phyloP scores from a whole-genome alignment of 2,888 invertebrate species.

The Acholoe squamosa region DNA sequence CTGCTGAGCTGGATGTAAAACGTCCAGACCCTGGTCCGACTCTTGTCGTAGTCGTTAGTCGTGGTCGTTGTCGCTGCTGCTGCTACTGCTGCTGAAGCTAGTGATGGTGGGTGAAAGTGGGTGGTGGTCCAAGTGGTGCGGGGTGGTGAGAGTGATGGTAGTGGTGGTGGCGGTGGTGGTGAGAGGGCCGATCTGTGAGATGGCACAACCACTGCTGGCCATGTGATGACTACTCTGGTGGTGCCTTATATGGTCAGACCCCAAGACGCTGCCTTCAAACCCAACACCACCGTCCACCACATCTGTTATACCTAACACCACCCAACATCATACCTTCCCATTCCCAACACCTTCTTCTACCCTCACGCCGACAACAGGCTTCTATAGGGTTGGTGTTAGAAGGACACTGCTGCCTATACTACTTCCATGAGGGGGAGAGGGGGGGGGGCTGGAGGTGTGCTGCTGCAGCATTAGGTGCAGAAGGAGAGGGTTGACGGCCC shows the following conservation, averaged over 20 bases:
- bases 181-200: conserved; percentile 3
- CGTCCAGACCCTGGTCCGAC: conserved; percentile 16
- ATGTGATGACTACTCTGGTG: conserved; percentile 7
- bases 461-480: background rate
- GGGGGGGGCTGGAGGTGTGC: background rate
- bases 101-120: conserved; percentile 28
- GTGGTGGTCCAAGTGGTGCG: conserved; percentile 43
- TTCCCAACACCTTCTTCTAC: no score
- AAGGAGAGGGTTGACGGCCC: background rate
- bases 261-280: background rate
- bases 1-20: conserved; percentile 25
- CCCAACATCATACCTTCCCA: background rate
- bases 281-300: background rate
- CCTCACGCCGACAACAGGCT: background rate
- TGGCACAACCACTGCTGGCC: background rate
- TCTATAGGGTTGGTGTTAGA: background rate
- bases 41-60: background rate
- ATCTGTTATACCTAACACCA: no score
- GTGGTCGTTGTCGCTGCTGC: background rate
- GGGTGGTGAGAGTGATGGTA: background rate
- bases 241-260: conserved; percentile 26
- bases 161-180: background rate
- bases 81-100: background rate
- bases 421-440: no score
- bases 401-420: background rate